phyloP scores from a whole-genome alignment of 2,113 vertebrate genomes.

The Baryphthengus martii region DNA sequence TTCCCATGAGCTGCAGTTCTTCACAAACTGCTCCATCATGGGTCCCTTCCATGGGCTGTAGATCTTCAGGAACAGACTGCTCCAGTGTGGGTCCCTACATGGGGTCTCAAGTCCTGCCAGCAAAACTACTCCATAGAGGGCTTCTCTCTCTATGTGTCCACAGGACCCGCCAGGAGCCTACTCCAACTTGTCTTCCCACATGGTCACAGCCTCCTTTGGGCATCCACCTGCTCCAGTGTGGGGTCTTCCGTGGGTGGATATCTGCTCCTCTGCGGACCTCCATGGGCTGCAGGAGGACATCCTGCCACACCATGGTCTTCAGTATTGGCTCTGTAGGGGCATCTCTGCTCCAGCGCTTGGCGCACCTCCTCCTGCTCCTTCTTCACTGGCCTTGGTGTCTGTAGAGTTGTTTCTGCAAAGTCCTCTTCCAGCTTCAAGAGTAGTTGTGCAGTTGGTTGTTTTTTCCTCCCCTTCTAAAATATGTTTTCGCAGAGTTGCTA shows the following conservation, averaged over 20 bases:
- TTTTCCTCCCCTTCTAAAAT: not conserved
- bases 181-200: too few relatives aligned
- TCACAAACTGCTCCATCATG: accelerated
- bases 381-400: not conserved
- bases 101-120: too few relatives aligned
- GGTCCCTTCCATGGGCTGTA: not conserved
- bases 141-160: not conserved
- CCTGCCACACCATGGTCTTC: not conserved
- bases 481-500: accelerated
- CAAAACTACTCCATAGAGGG: not conserved
- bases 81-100: not conserved
- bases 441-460: too few relatives aligned
- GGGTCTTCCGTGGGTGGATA: not conserved
- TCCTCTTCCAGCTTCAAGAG: not conserved
- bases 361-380: not conserved
- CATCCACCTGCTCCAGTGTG: not conserved
- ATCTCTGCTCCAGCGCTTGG: too few relatives aligned
- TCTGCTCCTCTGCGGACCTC: not conserved
- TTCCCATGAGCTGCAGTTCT: not conserved
- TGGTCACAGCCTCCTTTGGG: not conserved
- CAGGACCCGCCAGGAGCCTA: too few relatives aligned
- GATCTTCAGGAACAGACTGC: not conserved
- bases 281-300: not conserved
- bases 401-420: not conserved
- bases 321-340: too few relatives aligned